These are phyloP conservation scores for Prenolepis imparis DNA, from an alignment of 2,888 invertebrate genomes.

Conservation along the genomic window DNA sequence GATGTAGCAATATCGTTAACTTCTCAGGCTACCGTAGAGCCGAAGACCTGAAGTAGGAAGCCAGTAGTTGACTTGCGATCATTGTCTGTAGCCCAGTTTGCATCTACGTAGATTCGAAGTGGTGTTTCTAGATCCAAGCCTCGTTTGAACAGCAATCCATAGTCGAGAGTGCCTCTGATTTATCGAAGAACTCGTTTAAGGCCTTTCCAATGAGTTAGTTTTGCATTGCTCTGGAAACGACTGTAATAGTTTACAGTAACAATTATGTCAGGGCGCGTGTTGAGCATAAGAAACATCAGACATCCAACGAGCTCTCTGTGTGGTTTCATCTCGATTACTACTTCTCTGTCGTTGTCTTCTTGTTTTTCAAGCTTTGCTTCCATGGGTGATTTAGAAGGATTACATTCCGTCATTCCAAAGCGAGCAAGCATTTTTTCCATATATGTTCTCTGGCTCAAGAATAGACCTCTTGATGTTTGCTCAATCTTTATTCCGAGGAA, in stretches of 20 bases:
- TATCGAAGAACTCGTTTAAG: constrained; percentile 4
- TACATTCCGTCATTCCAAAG: background rate
- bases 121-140: background rate
- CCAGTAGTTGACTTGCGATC: background rate
- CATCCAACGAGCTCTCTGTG: background rate
- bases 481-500: too few species aligned
- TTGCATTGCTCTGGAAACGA: constrained; percentile 8
- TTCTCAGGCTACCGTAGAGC: too few species aligned
- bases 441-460: too few species aligned
- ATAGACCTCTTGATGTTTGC: too few species aligned
- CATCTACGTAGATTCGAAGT: background rate
- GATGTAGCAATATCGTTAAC: too few species aligned
- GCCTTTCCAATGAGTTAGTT: background rate
- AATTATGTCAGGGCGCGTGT: background rate
- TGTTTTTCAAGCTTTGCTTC: background rate
- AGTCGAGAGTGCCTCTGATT: background rate
- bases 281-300: background rate
- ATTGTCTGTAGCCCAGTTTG: background rate
- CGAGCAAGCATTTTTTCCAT: background rate
- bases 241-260: background rate
- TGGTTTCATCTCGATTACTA: background rate
- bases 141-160: background rate
- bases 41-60: too few species aligned
- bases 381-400: background rate
- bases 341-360: background rate